Conservation (phyloP, 2,113 vertebrate genomes). For the Holacanthus passer region DNA sequence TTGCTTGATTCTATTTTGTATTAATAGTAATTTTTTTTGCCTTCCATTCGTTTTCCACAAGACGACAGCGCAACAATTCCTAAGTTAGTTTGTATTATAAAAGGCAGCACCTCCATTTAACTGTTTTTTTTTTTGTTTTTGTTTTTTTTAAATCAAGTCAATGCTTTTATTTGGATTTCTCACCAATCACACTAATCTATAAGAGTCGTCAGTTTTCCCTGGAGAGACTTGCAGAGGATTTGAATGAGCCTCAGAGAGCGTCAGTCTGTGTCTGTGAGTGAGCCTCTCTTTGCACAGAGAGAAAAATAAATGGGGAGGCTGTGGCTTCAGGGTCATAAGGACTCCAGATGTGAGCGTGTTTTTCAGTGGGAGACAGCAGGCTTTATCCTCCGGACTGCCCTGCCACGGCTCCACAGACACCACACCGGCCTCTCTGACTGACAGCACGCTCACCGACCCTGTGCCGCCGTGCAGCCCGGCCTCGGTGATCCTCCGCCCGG, state of each 20-base stretch:
- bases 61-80: neutral
- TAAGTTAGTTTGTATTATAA: neutral
- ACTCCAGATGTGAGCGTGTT: constrained; percentile 80
- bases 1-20: too few species aligned
- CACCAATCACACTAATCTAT: neutral
- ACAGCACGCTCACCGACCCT: constrained; percentile 29
- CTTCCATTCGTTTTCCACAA: neutral
- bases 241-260: constrained; percentile 8
- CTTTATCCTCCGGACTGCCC: constrained; percentile 60
- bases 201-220: neutral
- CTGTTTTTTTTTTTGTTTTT: neutral
- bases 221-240: neutral
- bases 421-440: constrained; percentile 34
- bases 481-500: constrained; percentile 81
- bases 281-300: constrained; percentile 59
- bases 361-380: constrained; percentile 59
- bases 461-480: neutral
- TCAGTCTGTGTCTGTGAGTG: constrained; percentile 32
- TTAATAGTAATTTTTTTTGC: neutral
- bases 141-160: neutral
- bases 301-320: constrained; percentile 52
- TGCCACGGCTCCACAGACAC: constrained; percentile 30
- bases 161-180: neutral
- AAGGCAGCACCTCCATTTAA: neutral
- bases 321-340: constrained; percentile 73